Percentiles rank a stretch among this genome's conserved stretches.
phyloP scores from a whole-genome alignment of 2,888 invertebrate genomes.

The Pammene fasciana region DNA sequence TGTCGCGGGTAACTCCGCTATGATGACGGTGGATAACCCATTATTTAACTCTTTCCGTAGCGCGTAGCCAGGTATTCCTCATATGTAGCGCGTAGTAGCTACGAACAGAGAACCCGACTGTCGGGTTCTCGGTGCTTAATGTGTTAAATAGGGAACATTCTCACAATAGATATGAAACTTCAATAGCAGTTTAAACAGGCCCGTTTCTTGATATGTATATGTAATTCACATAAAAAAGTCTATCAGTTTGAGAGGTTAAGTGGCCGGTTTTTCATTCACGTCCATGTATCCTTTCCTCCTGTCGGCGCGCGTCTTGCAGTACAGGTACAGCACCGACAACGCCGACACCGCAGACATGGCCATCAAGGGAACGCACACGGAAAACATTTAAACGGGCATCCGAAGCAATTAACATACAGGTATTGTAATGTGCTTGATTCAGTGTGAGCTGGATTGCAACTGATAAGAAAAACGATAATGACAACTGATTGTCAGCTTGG shows the following conservation, averaged over 20 bases:
- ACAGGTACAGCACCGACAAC: slow-evolving; percentile 66
- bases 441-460: slow-evolving; percentile 1
- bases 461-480: slow-evolving; percentile 32
- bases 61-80: too few relatives aligned
- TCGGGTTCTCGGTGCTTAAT: too few relatives aligned
- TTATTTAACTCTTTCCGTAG: too few relatives aligned
- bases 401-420: not conserved
- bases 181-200: too few relatives aligned
- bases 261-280: slow-evolving; percentile 68
- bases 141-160: too few relatives aligned
- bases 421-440: not conserved
- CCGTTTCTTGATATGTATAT: too few relatives aligned
- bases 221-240: not conserved
- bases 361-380: slow-evolving; percentile 65
- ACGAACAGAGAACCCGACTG: too few relatives aligned
- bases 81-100: too few relatives aligned
- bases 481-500: slow-evolving; percentile 8
- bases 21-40: too few relatives aligned
- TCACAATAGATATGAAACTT: too few relatives aligned
- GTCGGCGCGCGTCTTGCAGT: slow-evolving; percentile 64
- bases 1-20: too few relatives aligned
- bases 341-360: slow-evolving; percentile 71
- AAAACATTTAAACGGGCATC: slow-evolving; percentile 48
- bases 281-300: slow-evolving; percentile 72
- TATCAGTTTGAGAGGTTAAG: slow-evolving; percentile 18